Evolutionary conservation across 1,140 invertebrate species (phyloP).

Genomic region (Proctacanthus coquilletti): DNA sequence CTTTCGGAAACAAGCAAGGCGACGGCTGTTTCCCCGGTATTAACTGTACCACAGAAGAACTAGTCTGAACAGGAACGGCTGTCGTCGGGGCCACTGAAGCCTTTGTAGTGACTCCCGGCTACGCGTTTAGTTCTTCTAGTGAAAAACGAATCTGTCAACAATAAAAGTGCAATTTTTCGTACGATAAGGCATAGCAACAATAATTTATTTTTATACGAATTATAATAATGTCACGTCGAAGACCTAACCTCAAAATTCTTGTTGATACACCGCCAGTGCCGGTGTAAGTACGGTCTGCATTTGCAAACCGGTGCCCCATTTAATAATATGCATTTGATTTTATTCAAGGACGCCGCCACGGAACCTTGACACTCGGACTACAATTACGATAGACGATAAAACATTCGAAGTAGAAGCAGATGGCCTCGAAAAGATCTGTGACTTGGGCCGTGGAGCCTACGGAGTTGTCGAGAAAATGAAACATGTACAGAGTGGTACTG

Average conservation of each 20-base stretch:
- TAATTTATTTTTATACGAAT: too few species aligned
- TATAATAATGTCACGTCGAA: conserved; percentile 1
- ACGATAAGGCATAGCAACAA: too few species aligned
- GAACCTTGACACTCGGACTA: conserved; percentile 71
- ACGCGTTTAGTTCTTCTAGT: too few species aligned
- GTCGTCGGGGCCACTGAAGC: too few species aligned
- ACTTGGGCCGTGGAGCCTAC: conserved; percentile 89
- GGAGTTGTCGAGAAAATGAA: conserved; percentile 93
- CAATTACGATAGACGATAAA: conserved; percentile 70
- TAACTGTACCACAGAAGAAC: too few species aligned
- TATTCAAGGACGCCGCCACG: conserved; percentile 49
- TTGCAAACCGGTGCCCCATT: too few species aligned
- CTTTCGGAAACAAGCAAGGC: too few species aligned
- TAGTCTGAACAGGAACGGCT: too few species aligned
- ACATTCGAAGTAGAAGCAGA: conserved; percentile 85
- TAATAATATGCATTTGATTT: neutral
- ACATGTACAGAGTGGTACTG: conserved; percentile 72
- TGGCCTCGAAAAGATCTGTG: conserved; percentile 70
- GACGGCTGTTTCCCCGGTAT: too few species aligned
- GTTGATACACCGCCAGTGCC: neutral
- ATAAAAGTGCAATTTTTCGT: too few species aligned
- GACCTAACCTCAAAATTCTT: neutral
- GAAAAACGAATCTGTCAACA: too few species aligned
- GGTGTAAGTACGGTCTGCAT: neutral
- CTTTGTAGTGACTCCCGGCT: too few species aligned